Base-by-base conservation (phyloP, 2,113 vertebrate genomes). In the Dolichotis patagonum region DNA sequence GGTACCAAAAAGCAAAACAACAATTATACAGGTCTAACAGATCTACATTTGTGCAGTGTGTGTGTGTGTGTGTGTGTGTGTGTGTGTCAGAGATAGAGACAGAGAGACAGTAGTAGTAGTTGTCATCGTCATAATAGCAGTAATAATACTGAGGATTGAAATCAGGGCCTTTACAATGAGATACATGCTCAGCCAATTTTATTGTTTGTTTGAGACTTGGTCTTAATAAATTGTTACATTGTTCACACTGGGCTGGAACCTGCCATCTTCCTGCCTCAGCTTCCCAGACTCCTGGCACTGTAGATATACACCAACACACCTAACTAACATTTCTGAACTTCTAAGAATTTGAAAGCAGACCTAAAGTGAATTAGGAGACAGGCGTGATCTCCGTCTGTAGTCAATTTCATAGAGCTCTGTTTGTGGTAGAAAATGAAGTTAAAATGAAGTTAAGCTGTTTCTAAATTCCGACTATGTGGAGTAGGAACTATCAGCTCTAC, bases 311-410 rank as follows among this genome's bases (percentile, higher is more conserved):
- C 73, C 43, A 77, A 5, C 43, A 30, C 7, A 46, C 43, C 75
- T 22, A 77, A 12, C 26, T 46, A 49, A 92, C 14, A 52, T 63
- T 84, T 88, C 16, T 83, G 46, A 90, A 73, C 71, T 67, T 87
- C 49, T 43, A 46, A 88, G 58, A 94, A 20, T 24, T 75, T 81
- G 67, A 82, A 52, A 90, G 83, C 46, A 88, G 54, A 94, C 26
- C 78, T 81, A 60, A 92, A 93, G 65, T 80, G 32, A 95, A 67
- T 93, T 30, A 54, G 26, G 38, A 96, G 14, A 67, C 94, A 91
- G 80, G 69, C 93, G 73, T 89, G 22, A 85, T 96, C 91, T 91
- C 87, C 94, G 2, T 95, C n/a, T 88, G 19, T 73, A 88, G 91
- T 85, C 14, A 69, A 14, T 90, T 80, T 94, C 56, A 56, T 32